phyloP scores from a whole-genome alignment of 2,888 invertebrate genomes.

The Thereva nobilitata region DNA sequence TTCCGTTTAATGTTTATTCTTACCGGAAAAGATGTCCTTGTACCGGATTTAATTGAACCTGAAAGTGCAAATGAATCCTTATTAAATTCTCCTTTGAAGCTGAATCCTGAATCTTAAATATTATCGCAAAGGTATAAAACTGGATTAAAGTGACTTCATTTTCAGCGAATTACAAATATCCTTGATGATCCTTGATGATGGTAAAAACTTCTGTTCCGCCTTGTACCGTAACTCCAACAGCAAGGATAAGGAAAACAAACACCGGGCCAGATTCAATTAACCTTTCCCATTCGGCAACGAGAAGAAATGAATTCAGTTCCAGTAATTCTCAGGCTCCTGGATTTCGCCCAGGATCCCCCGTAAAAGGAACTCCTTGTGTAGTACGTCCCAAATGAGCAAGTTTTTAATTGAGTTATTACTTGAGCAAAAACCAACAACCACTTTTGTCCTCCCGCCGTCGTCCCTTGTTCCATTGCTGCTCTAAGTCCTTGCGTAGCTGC shows the following conservation, averaged over 20 bases:
- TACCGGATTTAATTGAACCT: too few relatives aligned
- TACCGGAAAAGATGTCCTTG: too few relatives aligned
- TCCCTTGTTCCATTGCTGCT: too few relatives aligned
- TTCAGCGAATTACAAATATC: not conserved
- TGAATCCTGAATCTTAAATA: too few relatives aligned
- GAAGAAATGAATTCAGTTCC: not conserved
- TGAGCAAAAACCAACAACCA: conserved; percentile 36
- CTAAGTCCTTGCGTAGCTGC: not conserved
- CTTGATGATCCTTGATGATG: conserved; percentile 7
- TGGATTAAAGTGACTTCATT: too few relatives aligned
- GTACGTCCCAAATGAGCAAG: conserved; percentile 30
- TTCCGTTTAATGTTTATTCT: not conserved
- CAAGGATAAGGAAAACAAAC: conserved; percentile 24
- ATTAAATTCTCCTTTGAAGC: too few relatives aligned
- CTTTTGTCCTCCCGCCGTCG: conserved; percentile 12
- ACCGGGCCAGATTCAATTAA: conserved; percentile 34
- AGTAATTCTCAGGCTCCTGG: conserved; percentile 1
- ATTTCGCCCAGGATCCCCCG: conserved; percentile 3
- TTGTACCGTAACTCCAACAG: not conserved
- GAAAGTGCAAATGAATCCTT: too few relatives aligned
- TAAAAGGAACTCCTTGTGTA: conserved; percentile 21
- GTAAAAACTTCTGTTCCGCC: conserved; percentile 4
- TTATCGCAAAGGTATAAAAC: too few relatives aligned
- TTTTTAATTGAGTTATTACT: conserved; percentile 37
- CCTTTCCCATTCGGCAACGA: conserved; percentile 26